phyloP scores from a whole-genome alignment of 2,888 invertebrate species.

The Apotomis capreana region DNA sequence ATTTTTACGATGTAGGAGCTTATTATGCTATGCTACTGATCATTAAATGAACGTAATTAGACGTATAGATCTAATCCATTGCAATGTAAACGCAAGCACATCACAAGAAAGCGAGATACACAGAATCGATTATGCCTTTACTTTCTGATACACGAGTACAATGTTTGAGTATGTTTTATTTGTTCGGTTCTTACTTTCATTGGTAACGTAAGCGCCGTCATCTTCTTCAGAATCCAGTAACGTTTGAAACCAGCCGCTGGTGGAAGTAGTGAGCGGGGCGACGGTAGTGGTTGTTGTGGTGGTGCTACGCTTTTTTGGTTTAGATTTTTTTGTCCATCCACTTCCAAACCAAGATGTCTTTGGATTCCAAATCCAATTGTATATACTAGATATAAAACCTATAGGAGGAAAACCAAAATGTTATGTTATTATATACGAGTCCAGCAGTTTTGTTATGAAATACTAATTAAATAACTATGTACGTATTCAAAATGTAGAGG shows the following conservation, averaged over 20 bases:
- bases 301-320: slow-evolving; percentile 54
- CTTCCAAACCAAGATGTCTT: slow-evolving; percentile 75
- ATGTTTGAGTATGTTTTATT: slow-evolving; percentile 45
- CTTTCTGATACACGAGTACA: slow-evolving; percentile 36
- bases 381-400: slow-evolving; percentile 69
- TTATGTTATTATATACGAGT: no score
- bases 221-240: slow-evolving; percentile 73
- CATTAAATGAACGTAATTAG: slow-evolving; percentile 19
- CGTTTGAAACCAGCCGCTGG: slow-evolving; percentile 71
- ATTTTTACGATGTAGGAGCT: background rate
- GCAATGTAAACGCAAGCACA: slow-evolving; percentile 27
- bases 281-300: slow-evolving; percentile 63
- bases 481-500: no score
- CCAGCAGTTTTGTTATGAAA: no score
- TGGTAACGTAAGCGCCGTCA: slow-evolving; percentile 59
- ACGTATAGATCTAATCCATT: slow-evolving; percentile 33
- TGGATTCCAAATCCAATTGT: slow-evolving; percentile 66
- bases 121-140: slow-evolving; percentile 46
- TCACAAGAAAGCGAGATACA: slow-evolving; percentile 54
- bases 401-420: slow-evolving; percentile 40
- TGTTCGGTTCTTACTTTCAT: slow-evolving; percentile 50
- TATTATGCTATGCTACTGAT: slow-evolving; percentile 9
- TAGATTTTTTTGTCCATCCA: slow-evolving; percentile 72
- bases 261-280: slow-evolving; percentile 57
- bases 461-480: no score